These are phyloP conservation scores for Hucho hucho DNA, from an alignment of 2,113 vertebrate species.

Conservation along the genomic window DNA sequence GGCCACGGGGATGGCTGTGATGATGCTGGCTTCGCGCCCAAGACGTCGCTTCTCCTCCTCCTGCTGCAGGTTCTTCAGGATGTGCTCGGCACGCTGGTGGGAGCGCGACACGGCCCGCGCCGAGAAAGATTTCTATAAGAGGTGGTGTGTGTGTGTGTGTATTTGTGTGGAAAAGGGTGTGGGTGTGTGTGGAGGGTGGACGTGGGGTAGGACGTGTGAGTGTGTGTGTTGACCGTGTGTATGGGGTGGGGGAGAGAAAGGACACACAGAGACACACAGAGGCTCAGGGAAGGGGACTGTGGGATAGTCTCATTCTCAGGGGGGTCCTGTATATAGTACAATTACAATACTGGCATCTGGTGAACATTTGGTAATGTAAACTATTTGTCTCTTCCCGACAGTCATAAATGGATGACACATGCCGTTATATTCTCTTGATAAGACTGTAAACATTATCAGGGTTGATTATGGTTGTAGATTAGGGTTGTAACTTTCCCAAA, in stretches of 20 bases:
- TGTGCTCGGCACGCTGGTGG: constrained; percentile 96
- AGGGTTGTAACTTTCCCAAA: background rate
- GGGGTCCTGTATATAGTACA: constrained; percentile 23
- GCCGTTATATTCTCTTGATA: constrained; percentile 18
- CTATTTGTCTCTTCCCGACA: constrained; percentile 62
- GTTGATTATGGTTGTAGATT: background rate
- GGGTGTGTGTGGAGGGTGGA: background rate
- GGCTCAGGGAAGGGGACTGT: background rate
- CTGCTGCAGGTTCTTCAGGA: constrained; percentile 97
- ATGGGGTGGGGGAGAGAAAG: no score
- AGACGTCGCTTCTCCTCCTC: constrained; percentile 95
- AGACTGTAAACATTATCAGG: constrained; percentile 15
- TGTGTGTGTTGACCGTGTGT: background rate
- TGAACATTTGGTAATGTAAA: constrained; percentile 43
- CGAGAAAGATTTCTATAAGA: constrained; percentile 92
- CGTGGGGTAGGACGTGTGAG: no score
- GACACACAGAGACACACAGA: background rate
- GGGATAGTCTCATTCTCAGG: background rate
- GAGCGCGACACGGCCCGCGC: constrained; percentile 95
- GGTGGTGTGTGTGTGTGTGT: background rate
- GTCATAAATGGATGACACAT: constrained; percentile 38
- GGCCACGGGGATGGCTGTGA: constrained; percentile 94
- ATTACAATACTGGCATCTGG: constrained; percentile 34
- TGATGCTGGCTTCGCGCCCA: constrained; percentile 95
- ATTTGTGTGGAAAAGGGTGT: background rate